Conservation (phyloP, 1,140 invertebrate genomes). For the Papilio glaucus region DNA sequence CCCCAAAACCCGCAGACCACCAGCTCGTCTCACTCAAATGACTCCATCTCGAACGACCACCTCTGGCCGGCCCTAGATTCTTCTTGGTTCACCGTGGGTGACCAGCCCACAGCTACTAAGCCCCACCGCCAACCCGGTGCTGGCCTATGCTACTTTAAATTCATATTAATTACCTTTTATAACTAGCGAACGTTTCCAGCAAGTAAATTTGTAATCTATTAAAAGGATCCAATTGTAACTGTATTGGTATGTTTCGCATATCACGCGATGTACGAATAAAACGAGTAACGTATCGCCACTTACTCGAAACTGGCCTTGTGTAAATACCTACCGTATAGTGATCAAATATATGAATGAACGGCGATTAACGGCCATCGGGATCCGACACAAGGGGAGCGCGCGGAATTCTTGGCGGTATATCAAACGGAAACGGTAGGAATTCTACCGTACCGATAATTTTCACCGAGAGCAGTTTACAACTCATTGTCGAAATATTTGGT, state of each 20-base stretch:
- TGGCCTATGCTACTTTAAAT: too few species aligned
- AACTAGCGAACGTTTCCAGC: neutral
- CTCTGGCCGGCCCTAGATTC: too few species aligned
- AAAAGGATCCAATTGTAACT: conserved; percentile 3
- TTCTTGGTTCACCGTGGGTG: too few species aligned
- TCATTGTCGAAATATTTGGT: conserved; percentile 14
- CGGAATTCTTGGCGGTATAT: conserved; percentile 23
- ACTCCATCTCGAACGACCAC: too few species aligned
- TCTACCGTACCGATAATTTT: conserved; percentile 5
- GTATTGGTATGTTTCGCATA: conserved; percentile 48
- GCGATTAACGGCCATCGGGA: neutral
- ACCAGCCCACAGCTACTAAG: too few species aligned
- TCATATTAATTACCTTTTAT: too few species aligned
- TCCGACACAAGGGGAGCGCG: neutral
- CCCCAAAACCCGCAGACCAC: too few species aligned
- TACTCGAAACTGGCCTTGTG: neutral
- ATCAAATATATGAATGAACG: conserved; percentile 15
- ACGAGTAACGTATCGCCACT: conserved; percentile 7
- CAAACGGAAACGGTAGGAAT: conserved; percentile 14
- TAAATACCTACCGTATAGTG: conserved; percentile 12
- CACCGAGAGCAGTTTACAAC: neutral
- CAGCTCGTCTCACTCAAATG: too few species aligned
- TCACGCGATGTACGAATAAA: conserved; percentile 10
- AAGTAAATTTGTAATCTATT: neutral
- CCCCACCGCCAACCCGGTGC: too few species aligned